Conservation (phyloP, 1,140 invertebrate genomes). For the Apis cerana region DNA sequence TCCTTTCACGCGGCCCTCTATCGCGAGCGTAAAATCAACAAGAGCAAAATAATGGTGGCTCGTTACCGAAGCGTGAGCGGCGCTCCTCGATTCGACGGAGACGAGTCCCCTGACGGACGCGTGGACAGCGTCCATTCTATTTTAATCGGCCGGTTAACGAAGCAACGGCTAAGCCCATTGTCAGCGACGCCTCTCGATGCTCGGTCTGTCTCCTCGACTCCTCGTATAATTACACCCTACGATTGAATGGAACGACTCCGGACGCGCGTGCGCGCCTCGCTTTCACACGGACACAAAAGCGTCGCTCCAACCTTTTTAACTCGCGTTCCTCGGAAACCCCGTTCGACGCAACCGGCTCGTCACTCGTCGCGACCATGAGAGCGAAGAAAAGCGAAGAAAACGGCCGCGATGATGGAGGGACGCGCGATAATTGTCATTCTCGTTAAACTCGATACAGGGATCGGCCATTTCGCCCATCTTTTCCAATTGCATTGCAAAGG, state of each 20-base stretch:
- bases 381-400: constrained; percentile 37
- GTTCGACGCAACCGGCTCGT: background rate
- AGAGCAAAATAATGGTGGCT: constrained; percentile 31
- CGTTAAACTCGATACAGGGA: background rate
- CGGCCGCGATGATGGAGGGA: constrained; percentile 11
- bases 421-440: constrained; percentile 25
- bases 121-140: constrained; percentile 53
- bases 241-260: constrained; percentile 52
- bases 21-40: constrained; percentile 12
- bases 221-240: constrained; percentile 59
- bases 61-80: constrained; percentile 35
- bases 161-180: constrained; percentile 60
- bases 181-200: constrained; percentile 50
- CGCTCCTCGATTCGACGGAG: constrained; percentile 16
- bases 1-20: background rate
- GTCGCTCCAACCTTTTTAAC: constrained; percentile 58
- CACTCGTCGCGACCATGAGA: constrained; percentile 32
- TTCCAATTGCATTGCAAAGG: too few species aligned
- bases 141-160: constrained; percentile 69
- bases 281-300: constrained; percentile 59
- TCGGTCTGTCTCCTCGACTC: constrained; percentile 47
- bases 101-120: constrained; percentile 12
- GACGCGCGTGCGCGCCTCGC: constrained; percentile 21
- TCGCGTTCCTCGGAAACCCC: constrained; percentile 40
- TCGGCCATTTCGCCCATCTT: background rate